Base-by-base conservation (phyloP, 2,888 invertebrate species). In the Drosophila pseudotakahashii region DNA sequence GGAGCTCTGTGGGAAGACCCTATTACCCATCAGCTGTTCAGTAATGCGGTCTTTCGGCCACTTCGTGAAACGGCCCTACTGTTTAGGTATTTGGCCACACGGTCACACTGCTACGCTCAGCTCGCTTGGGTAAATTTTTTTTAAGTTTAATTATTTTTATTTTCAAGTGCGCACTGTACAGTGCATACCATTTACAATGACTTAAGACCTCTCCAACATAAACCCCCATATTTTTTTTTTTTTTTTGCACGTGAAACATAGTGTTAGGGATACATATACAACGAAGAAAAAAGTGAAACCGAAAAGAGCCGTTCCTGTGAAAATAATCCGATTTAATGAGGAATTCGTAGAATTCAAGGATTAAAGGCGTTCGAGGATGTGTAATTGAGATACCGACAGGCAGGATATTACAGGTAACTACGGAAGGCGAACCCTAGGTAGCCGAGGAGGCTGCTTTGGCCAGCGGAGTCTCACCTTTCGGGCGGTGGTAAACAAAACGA, bases 221-320 rank as follows among this genome's bases (percentile, higher is more conserved):
- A 55, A 52, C 52, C n/a, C 30, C 54, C 30, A 52, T 59, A 73
- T 80, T 77, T 82, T 85, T 72, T 84, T 84, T 73, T 73, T 41
- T 87, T 81, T 82, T 82, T 88, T 82, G 77, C 83, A 83, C 84
- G 82, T 83, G 87, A 82, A 76, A 64, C 74, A 47, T 88, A 71
- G 79, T 66, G 69, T 13, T 83, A 88, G 85, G 73, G 61, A 34
- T 34, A 54, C 30, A 6, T 74, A 50, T 74, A 61, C 45, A 39
- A 30, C 62, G 81, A 70, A 73, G 44, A 60, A 60, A 60, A 70
- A 88, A 86, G 88, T 82, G 83, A 88, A 74, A 57, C 10, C 39
- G 26, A 50, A 53, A 53, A 58, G 77, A 69, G 77, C 64, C 64
- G 48, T 16, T 37, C 54, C 59, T 45, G 54, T 44, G 30, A 58